phyloP scores from a whole-genome alignment of 2,113 vertebrate genomes.

The Phyllopteryx taeniolatus region DNA sequence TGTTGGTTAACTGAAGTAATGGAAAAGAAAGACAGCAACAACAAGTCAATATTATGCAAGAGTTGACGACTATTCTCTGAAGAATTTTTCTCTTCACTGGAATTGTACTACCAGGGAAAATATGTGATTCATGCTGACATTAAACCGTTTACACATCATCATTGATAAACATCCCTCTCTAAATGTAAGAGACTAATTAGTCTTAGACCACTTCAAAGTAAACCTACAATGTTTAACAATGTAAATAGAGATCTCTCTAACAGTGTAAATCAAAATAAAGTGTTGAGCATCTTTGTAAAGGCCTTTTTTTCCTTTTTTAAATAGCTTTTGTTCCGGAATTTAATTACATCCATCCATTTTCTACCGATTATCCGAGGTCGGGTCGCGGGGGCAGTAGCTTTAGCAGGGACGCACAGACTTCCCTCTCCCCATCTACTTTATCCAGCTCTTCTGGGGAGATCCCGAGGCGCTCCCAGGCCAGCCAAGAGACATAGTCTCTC shows the following conservation, averaged over 20 bases:
- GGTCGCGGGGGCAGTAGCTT: too few species aligned
- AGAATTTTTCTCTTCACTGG: background rate
- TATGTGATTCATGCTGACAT: background rate
- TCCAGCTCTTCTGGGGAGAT: too few species aligned
- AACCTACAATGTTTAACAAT: background rate
- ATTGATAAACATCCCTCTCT: background rate
- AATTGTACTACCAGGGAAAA: background rate
- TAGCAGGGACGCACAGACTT: too few species aligned
- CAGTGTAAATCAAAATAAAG: background rate
- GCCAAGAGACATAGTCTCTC: too few species aligned
- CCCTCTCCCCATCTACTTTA: too few species aligned
- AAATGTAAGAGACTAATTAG: too few species aligned
- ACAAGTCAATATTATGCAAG: background rate
- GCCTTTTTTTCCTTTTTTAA: too few species aligned
- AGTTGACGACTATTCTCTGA: too few species aligned
- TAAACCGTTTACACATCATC: background rate
- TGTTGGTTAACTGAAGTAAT: background rate
- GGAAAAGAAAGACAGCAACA: background rate
- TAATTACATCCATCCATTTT: too few species aligned
- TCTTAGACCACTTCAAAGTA: background rate
- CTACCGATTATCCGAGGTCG: too few species aligned
- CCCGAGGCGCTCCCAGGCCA: too few species aligned
- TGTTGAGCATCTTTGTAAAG: background rate
- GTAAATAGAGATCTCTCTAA: background rate
- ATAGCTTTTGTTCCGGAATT: too few species aligned